Percentiles rank a stretch among this genome's conserved stretches.
Evolutionary conservation across 2,113 vertebrate species (phyloP).

Genomic region (Melanerpes formicivorus): DNA sequence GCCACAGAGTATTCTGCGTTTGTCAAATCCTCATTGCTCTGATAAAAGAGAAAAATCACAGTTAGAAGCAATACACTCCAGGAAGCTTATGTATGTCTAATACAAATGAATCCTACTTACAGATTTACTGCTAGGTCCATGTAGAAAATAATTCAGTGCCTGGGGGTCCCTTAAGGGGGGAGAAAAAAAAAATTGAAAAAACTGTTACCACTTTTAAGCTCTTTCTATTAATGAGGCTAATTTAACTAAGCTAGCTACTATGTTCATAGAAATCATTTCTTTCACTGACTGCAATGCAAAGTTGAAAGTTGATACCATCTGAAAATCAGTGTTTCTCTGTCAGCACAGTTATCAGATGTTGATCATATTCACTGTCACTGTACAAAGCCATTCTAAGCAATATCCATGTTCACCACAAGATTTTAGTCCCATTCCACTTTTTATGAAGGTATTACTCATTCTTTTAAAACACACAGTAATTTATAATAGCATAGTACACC

Average conservation of each 20-base stretch:
- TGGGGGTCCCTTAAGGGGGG: constrained; percentile 88
- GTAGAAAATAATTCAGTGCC: constrained; percentile 96
- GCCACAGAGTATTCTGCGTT: constrained; percentile 90
- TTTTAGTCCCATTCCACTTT: neutral
- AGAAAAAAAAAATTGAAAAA: neutral
- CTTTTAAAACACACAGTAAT: neutral
- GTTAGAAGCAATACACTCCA: constrained; percentile 29
- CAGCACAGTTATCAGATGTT: neutral
- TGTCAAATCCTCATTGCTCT: constrained; percentile 90
- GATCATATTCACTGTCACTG: neutral
- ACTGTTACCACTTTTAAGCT: neutral
- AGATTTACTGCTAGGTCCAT: constrained; percentile 94
- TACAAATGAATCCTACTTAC: constrained; percentile 81
- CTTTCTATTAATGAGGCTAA: neutral
- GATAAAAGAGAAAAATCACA: constrained; percentile 48
- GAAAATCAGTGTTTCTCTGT: neutral
- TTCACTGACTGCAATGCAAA: neutral
- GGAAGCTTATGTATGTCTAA: neutral
- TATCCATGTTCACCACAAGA: neutral
- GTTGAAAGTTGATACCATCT: neutral
- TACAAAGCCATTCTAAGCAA: neutral
- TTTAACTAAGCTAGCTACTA: neutral
- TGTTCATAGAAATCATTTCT: neutral
- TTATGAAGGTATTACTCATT: neutral
- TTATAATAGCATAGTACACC: neutral